A percentile compares a stretch with the other conserved stretches of the same genome.
These are phyloP conservation scores for Butorides virescens DNA, from an alignment of 2,113 vertebrate species.

Conservation along the genomic window DNA sequence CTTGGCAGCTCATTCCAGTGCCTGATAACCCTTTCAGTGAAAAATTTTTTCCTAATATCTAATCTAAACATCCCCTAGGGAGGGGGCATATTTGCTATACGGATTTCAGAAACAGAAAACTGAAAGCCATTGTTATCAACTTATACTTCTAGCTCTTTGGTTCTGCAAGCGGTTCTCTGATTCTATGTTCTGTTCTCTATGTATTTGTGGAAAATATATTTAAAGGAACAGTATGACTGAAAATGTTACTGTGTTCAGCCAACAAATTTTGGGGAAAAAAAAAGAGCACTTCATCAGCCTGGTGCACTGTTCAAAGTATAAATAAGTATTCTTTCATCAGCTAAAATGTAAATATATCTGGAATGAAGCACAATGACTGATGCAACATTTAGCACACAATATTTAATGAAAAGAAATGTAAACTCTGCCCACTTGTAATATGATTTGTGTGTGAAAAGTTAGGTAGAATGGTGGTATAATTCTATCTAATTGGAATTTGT, in stretches of 20 bases:
- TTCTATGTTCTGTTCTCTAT: not conserved
- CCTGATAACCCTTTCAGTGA: no score
- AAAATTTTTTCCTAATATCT: no score
- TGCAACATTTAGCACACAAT: not conserved
- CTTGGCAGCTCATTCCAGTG: no score
- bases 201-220: not conserved
- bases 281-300: not conserved
- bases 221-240: not conserved
- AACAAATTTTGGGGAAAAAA: not conserved
- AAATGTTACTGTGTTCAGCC: not conserved
- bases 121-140: not conserved
- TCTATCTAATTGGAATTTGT: not conserved
- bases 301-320: not conserved
- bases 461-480: not conserved
- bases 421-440: not conserved
- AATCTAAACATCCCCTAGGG: no score
- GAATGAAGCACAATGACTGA: not conserved
- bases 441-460: not conserved
- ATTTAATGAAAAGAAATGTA: not conserved
- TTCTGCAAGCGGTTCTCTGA: not conserved
- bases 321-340: not conserved
- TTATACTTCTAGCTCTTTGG: not conserved
- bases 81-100: not conserved
- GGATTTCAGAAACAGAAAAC: not conserved
- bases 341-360: not conserved